These are phyloP conservation scores for Chromobotia macracanthus DNA, from an alignment of 2,797 vertebrate species.

Conservation along the genomic window DNA sequence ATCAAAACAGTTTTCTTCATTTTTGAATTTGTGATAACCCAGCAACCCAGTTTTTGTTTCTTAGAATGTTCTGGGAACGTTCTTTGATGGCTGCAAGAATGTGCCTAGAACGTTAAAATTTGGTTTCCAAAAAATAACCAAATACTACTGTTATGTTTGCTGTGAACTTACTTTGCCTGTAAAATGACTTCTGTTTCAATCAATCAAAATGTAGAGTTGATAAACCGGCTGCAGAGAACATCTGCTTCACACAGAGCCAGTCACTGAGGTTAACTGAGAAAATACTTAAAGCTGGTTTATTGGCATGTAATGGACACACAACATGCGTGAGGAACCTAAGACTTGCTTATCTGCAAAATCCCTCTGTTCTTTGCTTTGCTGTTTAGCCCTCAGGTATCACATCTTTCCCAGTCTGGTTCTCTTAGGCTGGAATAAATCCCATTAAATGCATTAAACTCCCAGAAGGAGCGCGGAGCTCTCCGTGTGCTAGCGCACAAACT, in stretches of 20 bases:
- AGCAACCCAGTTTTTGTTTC: too few relatives aligned
- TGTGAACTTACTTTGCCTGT: too few relatives aligned
- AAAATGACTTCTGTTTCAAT: too few relatives aligned
- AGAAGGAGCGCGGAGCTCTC: conserved; percentile 37
- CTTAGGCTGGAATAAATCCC: conserved; percentile 52
- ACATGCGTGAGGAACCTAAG: conserved; percentile 9
- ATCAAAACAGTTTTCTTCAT: too few relatives aligned
- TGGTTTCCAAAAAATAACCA: too few relatives aligned
- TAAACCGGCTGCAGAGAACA: not conserved
- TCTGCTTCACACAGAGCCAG: conserved; percentile 11
- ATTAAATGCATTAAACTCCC: conserved; percentile 53
- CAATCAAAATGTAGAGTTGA: not conserved
- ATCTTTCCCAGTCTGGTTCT: conserved; percentile 48
- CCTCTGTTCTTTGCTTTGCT: conserved; percentile 15
- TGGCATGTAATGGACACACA: conserved; percentile 32
- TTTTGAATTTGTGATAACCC: too few relatives aligned
- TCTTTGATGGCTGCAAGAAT: too few relatives aligned
- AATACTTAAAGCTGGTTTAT: conserved; percentile 15
- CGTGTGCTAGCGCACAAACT: conserved; percentile 36
- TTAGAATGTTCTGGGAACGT: too few relatives aligned
- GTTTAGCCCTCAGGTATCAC: conserved; percentile 46
- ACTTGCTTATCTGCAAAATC: conserved; percentile 39
- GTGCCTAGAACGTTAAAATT: too few relatives aligned
- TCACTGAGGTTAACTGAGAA: conserved; percentile 36
- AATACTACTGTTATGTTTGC: too few relatives aligned